phyloP scores from a whole-genome alignment of 2,113 vertebrate genomes.

The Melozone crissalis region DNA sequence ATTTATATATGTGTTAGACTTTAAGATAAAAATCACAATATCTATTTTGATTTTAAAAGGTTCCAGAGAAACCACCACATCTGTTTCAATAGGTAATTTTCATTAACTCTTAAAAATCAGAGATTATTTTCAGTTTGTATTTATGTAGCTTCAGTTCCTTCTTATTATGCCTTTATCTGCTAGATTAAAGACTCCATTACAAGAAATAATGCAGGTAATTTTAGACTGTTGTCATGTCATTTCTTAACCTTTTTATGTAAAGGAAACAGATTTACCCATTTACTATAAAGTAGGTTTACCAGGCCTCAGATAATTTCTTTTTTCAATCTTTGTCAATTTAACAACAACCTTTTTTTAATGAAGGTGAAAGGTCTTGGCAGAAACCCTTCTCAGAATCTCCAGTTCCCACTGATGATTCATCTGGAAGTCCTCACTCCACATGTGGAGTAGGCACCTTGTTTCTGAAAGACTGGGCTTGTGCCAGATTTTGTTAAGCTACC shows the following conservation, averaged over 20 bases:
- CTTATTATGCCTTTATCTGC: slow-evolving; percentile 10
- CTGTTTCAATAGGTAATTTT: not conserved
- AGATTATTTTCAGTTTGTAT: not conserved
- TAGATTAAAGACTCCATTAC: slow-evolving; percentile 5
- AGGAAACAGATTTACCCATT: not conserved
- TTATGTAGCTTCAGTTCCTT: not conserved
- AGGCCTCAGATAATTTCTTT: not conserved
- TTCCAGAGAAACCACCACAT: not conserved
- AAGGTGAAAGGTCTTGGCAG: not conserved
- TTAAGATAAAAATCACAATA: not conserved
- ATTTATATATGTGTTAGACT: not conserved
- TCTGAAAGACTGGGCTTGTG: not conserved
- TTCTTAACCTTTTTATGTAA: slow-evolving; percentile 31
- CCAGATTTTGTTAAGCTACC: not conserved
- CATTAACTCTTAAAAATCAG: not conserved
- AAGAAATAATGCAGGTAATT: slow-evolving; percentile 28
- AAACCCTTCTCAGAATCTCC: not conserved
- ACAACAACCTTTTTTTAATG: not conserved
- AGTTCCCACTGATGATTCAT: not conserved
- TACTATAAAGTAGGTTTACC: not conserved
- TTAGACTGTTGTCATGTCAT: not conserved
- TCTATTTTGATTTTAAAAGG: not conserved
- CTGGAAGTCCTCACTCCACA: not conserved
- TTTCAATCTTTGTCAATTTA: not conserved
- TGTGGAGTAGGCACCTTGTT: not conserved